Conservation (phyloP, 2,888 invertebrate species). For the Protonemura montana region DNA sequence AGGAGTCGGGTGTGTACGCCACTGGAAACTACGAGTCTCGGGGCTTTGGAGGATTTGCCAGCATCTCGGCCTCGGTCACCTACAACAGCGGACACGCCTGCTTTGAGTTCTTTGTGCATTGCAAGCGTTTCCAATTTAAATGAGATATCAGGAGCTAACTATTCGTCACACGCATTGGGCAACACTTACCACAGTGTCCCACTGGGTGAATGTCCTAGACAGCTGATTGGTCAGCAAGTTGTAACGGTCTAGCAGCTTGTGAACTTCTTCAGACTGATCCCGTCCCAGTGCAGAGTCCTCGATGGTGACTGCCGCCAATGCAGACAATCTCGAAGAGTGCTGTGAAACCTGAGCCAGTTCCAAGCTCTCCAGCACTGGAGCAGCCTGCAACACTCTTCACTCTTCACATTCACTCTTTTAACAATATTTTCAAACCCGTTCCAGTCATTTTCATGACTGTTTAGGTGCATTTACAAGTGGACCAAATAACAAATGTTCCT, state of each 20-base stretch:
- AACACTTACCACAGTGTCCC: not conserved
- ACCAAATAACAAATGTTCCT: too few relatives aligned
- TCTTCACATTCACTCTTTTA: too few relatives aligned
- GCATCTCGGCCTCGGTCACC: not conserved
- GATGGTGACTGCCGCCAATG: not conserved
- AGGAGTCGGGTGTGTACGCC: not conserved
- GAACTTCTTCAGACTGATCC: not conserved
- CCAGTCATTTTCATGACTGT: too few relatives aligned
- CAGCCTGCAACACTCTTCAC: not conserved
- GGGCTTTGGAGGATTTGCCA: not conserved
- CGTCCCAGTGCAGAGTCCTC: not conserved
- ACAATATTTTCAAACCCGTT: too few relatives aligned
- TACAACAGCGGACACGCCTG: not conserved
- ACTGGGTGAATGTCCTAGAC: not conserved
- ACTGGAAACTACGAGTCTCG: not conserved
- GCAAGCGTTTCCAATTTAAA: not conserved
- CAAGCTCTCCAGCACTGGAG: not conserved
- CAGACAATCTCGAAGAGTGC: not conserved
- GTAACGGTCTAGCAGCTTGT: not conserved
- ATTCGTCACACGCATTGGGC: too few relatives aligned
- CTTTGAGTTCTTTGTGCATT: not conserved
- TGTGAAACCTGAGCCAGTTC: not conserved
- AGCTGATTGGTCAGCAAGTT: not conserved
- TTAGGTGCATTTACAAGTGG: too few relatives aligned
- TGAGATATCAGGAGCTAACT: not conserved